Conservation (phyloP, 2,888 invertebrate genomes). For the Octonoba sinensis region DNA sequence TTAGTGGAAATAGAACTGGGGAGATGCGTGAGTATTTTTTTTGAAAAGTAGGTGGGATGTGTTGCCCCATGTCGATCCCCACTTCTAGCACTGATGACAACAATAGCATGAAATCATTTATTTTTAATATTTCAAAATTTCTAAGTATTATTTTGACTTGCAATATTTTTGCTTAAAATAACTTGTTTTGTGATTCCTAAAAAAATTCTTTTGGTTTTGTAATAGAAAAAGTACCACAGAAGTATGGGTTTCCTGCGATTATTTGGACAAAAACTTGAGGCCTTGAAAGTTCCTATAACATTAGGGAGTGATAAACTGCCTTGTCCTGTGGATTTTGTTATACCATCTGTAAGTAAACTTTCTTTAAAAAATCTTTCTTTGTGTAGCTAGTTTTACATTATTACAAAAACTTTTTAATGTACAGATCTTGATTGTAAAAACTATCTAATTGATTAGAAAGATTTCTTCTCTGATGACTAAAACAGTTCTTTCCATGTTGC, state of each 20-base stretch:
- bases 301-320: slow-evolving; percentile 57
- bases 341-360: slow-evolving; percentile 68
- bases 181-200: too few relatives aligned
- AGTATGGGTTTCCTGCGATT: slow-evolving; percentile 42
- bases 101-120: too few relatives aligned
- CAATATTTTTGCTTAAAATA: too few relatives aligned
- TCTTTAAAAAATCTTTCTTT: not conserved
- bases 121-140: too few relatives aligned
- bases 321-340: slow-evolving; percentile 67
- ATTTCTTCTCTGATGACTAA: too few relatives aligned
- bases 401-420: not conserved
- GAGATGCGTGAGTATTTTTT: too few relatives aligned
- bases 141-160: too few relatives aligned
- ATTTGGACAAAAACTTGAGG: slow-evolving; percentile 55
- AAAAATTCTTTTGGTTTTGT: not conserved
- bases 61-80: too few relatives aligned
- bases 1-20: too few relatives aligned
- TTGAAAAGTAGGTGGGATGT: too few relatives aligned
- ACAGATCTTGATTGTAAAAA: not conserved
- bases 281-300: slow-evolving; percentile 33
- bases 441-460: not conserved
- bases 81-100: too few relatives aligned
- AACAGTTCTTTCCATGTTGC: too few relatives aligned
- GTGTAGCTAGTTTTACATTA: not conserved
- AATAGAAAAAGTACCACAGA: slow-evolving; percentile 57